Evolutionary conservation across 2,113 vertebrate species (phyloP), one percentile per base, ranked within the genome.

Genomic region (Pelecanoides urinatrix): DNA sequence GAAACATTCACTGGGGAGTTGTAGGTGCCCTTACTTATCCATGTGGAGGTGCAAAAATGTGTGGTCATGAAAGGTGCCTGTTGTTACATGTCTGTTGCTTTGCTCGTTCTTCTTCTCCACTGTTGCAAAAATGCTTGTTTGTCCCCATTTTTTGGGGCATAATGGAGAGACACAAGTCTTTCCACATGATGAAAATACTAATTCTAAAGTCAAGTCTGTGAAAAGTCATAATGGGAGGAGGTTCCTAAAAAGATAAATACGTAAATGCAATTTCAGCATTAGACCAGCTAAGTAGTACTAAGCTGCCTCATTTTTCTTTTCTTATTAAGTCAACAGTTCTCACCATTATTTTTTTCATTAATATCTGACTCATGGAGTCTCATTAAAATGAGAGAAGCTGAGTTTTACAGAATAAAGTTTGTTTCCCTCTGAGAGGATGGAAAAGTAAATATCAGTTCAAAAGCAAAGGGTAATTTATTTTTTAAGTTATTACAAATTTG

Each of bases 371-470:
- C 2, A 9, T 65, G 40, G 36, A 75, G 40, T 58, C 47, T 76
- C 67, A 86, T 90, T 76, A n/a, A n/a, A n/a, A n/a, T n/a, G n/a
- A n/a, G n/a, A n/a, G n/a, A n/a, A n/a, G n/a, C n/a, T n/a, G n/a
- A n/a, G n/a, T n/a, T n/a, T n/a, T n/a, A n/a, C n/a, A n/a, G n/a
- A n/a, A n/a, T n/a, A 72, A 96, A 89, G 49, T 94, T 89, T 95
- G 30, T 78, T 91, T 87, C 44, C 44, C 81, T 92, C 58, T 75
- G 87, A 92, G 84, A 95, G 56, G 52, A 91, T 67, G 23, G 12
- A 89, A 94, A 84, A 94, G 83, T 74, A 96, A 96, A 68, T 94
- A 97, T 82, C 70, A 72, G 56, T 91, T 89, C 70, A 72, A 85
- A 96, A 91, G 65, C 40, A 89, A 84, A 86, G 36, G 22, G 18